Base-by-base conservation (phyloP, 53 echinoderm and acorn worm genomes). In the Pentamera pediparva region DNA sequence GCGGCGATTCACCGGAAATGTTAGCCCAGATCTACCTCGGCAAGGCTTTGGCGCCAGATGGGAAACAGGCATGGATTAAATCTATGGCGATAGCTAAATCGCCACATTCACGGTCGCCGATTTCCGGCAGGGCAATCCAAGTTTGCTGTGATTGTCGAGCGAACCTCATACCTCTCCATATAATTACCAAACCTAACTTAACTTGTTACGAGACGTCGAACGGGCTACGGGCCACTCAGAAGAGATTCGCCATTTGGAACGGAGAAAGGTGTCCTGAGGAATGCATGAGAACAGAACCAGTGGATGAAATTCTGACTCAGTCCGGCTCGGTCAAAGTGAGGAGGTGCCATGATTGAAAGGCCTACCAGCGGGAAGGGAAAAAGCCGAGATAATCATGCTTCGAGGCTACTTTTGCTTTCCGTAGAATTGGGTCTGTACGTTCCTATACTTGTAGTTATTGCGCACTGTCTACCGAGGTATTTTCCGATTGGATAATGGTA, bases 1-100 rank as follows among this genome's bases (percentile, higher is more conserved):
- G 64, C 25, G 38, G 64, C 15, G 39, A 64, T 38, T 40, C 64
- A 27, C 37, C 64, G 27, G 64, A 64, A 64, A 18, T 64, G 64
- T 26, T 64, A 3, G 64, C 64, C 24, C 39, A 64, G 10, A 25
- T 64, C 13, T 6, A 39, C 26, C 37, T 64, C 9, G 20, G 64
- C 4, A 64, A 64, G 64, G 64, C 39, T 7, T 1, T 64, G 39
- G 64, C 64, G 8, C 64, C 64, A 7, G 64, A 39, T 25, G 64
- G 64, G 35, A 64, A 64, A 34, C 26, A 64, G 39, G 37, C 21
- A 19, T 64, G 64, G 64, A 20, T 64, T 12, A 64, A 37, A 6
- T 35, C 64, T 20, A 10, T 64, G 6, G 64, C 20, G 5, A 12
- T 32, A 5, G 30, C 13, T 10, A 3, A 22, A 2, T 22, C 18